A percentile compares a stretch with the other conserved stretches of the same genome.
These are phyloP conservation scores for Anadara kagoshimensis DNA, from an alignment of 1,140 invertebrate species.

Conservation along the genomic window DNA sequence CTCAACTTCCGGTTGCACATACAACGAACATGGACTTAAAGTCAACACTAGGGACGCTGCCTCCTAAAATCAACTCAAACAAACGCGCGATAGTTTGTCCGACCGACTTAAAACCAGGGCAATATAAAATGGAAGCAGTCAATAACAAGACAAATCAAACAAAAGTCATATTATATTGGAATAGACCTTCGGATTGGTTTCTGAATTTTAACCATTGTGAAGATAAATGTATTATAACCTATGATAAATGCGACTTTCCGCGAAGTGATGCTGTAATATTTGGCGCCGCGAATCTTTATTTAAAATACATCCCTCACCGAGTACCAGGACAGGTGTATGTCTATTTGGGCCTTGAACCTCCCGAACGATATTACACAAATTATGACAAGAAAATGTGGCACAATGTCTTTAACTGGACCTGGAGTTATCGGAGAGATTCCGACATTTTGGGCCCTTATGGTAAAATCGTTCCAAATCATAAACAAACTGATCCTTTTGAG, in stretches of 20 bases:
- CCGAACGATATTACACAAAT: slow-evolving; percentile 12
- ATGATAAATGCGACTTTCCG: neutral
- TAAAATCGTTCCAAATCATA: neutral
- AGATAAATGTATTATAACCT: neutral
- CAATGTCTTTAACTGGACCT: slow-evolving; percentile 82
- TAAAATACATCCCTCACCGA: neutral
- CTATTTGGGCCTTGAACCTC: slow-evolving; percentile 37
- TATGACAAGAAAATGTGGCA: slow-evolving; percentile 11
- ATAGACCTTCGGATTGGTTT: too few species aligned
- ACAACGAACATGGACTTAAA: too few species aligned
- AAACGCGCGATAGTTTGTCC: too few species aligned
- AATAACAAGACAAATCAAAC: too few species aligned
- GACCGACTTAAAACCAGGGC: too few species aligned
- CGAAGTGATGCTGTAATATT: slow-evolving; percentile 2
- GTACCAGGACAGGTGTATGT: slow-evolving; percentile 38
- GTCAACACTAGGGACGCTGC: too few species aligned
- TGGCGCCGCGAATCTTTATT: neutral
- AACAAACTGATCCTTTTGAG: neutral
- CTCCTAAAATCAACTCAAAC: too few species aligned
- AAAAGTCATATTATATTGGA: too few species aligned
- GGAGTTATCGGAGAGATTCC: slow-evolving; percentile 82
- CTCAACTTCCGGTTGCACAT: too few species aligned
- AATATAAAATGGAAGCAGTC: too few species aligned
- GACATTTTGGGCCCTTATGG: slow-evolving; percentile 50
- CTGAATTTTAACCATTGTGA: neutral